Conservation (phyloP, 2,797 vertebrate species). For the Erethizon dorsatum region DNA sequence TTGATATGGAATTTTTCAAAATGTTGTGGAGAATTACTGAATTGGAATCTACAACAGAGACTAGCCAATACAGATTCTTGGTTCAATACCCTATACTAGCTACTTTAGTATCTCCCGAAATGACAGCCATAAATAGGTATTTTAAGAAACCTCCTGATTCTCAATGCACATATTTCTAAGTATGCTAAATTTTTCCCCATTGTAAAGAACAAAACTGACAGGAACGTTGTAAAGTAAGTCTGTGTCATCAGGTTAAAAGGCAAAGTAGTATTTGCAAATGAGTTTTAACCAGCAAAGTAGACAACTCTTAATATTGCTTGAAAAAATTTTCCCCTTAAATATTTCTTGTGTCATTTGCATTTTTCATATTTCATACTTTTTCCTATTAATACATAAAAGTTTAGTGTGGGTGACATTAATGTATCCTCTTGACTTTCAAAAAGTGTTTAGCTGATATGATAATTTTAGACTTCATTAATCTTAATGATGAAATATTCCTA, state of each 20-base stretch:
- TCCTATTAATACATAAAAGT: not conserved
- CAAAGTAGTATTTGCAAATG: slow-evolving; percentile 1
- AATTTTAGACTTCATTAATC: not conserved
- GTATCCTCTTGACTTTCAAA: not conserved
- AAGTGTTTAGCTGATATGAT: not conserved
- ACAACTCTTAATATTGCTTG: too few relatives aligned
- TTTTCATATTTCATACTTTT: slow-evolving; percentile 44
- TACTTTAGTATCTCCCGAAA: slow-evolving; percentile 38
- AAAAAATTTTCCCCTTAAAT: not conserved
- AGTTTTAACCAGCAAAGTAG: not conserved
- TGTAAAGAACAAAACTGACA: not conserved
- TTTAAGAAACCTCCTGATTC: not conserved
- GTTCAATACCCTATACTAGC: not conserved
- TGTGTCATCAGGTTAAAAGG: slow-evolving; percentile 16
- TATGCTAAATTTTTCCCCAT: not conserved
- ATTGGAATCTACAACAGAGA: not conserved
- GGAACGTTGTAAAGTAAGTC: slow-evolving; percentile 19
- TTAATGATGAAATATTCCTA: slow-evolving; percentile 3
- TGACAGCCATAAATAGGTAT: not conserved
- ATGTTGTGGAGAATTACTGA: not conserved
- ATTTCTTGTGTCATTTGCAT: slow-evolving; percentile 15
- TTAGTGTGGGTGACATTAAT: slow-evolving; percentile 32
- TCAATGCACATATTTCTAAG: not conserved
- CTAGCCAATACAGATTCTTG: not conserved
- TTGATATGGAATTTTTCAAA: slow-evolving; percentile 9